phyloP scores from a whole-genome alignment of 2,888 invertebrate genomes.

The Cremastinae sp. region DNA sequence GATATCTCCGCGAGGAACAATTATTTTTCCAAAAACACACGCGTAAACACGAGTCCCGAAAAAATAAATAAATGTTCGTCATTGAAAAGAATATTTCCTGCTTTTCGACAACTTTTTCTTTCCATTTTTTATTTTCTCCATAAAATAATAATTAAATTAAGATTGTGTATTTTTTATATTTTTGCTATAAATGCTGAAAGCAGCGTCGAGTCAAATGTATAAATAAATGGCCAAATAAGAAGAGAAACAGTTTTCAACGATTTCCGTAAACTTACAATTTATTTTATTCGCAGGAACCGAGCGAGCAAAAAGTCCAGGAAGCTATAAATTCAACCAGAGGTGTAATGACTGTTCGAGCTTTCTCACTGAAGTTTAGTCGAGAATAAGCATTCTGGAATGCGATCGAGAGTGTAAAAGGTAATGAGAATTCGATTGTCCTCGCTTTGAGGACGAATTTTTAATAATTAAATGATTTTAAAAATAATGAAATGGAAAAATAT shows the following conservation, averaged over 20 bases:
- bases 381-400: slow-evolving; percentile 14
- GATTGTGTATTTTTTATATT: no score
- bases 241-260: background rate
- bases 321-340: background rate
- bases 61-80: background rate
- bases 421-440: slow-evolving; percentile 31
- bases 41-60: background rate
- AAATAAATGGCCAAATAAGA: no score
- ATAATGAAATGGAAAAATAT: no score
- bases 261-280: background rate
- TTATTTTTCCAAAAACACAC: slow-evolving; percentile 1
- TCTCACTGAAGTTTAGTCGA: background rate
- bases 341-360: slow-evolving; percentile 1
- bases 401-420: slow-evolving; percentile 37
- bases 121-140: no score
- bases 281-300: slow-evolving; percentile 25
- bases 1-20: slow-evolving; percentile 7
- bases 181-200: no score
- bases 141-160: no score
- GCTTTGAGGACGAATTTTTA: background rate
- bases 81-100: no score
- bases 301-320: background rate
- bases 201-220: no score
- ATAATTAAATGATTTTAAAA: background rate
- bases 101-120: no score